These are phyloP conservation scores for Nomada hirtipes DNA, from an alignment of 2,888 invertebrate genomes.

Conservation along the genomic window DNA sequence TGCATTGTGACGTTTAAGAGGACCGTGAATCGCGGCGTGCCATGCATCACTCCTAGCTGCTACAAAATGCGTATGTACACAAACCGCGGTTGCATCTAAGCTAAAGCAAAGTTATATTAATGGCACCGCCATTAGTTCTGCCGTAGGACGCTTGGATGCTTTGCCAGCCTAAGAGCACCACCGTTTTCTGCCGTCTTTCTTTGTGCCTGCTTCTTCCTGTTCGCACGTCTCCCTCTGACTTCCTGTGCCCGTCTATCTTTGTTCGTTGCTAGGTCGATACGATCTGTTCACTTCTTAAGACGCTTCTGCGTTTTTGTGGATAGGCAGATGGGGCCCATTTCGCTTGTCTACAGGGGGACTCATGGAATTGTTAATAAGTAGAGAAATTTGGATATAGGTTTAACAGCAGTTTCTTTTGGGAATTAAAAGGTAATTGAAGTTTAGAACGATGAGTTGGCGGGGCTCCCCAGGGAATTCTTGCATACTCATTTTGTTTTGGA, in stretches of 20 bases:
- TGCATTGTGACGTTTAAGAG: slow-evolving; percentile 72
- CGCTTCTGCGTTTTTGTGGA: not conserved
- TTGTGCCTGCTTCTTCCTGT: slow-evolving; percentile 8
- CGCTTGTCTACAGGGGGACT: too few species aligned
- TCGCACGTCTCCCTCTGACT: slow-evolving; percentile 1
- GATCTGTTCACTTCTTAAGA: not conserved
- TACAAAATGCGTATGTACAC: slow-evolving; percentile 62
- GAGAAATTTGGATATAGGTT: too few species aligned
- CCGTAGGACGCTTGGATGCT: slow-evolving; percentile 70
- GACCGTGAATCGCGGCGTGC: slow-evolving; percentile 58
- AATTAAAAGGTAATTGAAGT: too few species aligned
- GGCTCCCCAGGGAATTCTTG: too few species aligned
- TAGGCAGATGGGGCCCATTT: too few species aligned
- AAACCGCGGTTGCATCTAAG: slow-evolving; percentile 67
- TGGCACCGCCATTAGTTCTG: slow-evolving; percentile 71
- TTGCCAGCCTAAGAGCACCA: slow-evolving; percentile 40
- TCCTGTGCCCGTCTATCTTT: slow-evolving; percentile 1
- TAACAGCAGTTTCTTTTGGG: too few species aligned
- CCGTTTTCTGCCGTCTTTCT: slow-evolving; percentile 29
- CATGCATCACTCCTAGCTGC: slow-evolving; percentile 67
- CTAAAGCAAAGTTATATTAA: slow-evolving; percentile 72
- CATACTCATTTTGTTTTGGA: too few species aligned
- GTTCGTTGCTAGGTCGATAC: not conserved
- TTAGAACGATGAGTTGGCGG: too few species aligned
- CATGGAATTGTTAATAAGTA: too few species aligned